phyloP scores from a whole-genome alignment of 2,888 invertebrate species.

The Melipona beecheii region DNA sequence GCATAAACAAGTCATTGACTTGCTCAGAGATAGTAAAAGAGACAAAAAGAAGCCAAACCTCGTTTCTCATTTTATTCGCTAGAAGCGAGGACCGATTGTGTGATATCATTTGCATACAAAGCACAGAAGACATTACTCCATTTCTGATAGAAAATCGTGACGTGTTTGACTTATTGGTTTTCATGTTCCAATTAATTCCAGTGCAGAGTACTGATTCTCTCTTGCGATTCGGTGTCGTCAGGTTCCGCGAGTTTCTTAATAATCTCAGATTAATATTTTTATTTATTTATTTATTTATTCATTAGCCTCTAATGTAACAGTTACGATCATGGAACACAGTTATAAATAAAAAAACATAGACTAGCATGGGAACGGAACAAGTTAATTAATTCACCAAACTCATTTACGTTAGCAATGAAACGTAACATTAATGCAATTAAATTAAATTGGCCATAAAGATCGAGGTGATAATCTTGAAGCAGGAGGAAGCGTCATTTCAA shows the following conservation, averaged over 20 bases:
- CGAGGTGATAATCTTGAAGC: neutral
- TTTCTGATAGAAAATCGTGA: neutral
- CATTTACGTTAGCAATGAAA: neutral
- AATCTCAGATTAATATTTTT: too few species aligned
- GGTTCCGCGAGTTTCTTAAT: too few species aligned
- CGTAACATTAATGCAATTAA: neutral
- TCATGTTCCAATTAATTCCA: neutral
- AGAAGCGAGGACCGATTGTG: neutral
- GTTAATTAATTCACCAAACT: neutral
- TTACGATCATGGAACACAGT: neutral
- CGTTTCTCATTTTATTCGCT: neutral
- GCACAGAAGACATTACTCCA: neutral
- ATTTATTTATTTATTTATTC: neutral
- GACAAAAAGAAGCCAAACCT: constrained; percentile 14
- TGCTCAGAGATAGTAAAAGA: constrained; percentile 12
- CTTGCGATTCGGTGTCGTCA: too few species aligned
- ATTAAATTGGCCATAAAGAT: neutral
- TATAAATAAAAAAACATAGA: neutral
- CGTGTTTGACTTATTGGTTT: constrained; percentile 28
- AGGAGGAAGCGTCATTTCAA: neutral
- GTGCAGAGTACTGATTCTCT: accelerated
- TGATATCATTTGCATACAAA: constrained; percentile 47
- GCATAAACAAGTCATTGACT: neutral
- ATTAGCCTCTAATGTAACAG: neutral
- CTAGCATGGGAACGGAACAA: neutral